Base-by-base conservation (phyloP, 2,888 invertebrate genomes). In the Cenopis cana region DNA sequence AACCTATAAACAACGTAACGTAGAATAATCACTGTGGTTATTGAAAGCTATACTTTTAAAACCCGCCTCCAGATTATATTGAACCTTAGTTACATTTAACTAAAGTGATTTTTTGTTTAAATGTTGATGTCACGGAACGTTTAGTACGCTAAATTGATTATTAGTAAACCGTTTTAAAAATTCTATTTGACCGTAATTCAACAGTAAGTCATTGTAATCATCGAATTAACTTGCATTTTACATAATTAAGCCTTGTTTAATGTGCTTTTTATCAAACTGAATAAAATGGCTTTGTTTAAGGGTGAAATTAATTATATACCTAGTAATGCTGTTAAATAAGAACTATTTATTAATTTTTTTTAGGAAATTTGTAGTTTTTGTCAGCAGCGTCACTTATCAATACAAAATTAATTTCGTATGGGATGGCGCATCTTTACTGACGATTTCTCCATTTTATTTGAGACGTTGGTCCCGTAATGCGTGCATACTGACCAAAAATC, bases 21-120 rank as follows among this genome's bases (percentile, higher is more conserved):
- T 67, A 70, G 73, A 75, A 57, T 68, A 69, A 75, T 75, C 33
- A 52, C 41, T 18, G 38, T 38, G 60, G 49, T 68, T 68, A 73
- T 74, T 72, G 73, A 72, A 75, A 74, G 69, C 74, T 66, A 57
- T 69, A 41, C 54, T 46, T 60, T 52, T 57, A 61, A 36, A 41
- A 59, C 33, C 12, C 12, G 6, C 9, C 17, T n/a, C 36, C 38
- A 68, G n/a, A 20, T 54, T 12, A 59, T 12, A 17, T 17, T 66
- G 14, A 36, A 59, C 29, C n/a, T 24, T 69, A 54, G 24, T 0
- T 20, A 8, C 6, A 24, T 62, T 8, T 6, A 46, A 0, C 0
- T 49, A 70, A n/a, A 70, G 59, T 57, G 17, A 1, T 17, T 24
- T 52, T 24, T 54, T 8, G 5, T 14, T 10, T 33, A 52, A 1